phyloP scores from a whole-genome alignment of 2,113 vertebrate genomes.

The Hyperoodon ampullatus region DNA sequence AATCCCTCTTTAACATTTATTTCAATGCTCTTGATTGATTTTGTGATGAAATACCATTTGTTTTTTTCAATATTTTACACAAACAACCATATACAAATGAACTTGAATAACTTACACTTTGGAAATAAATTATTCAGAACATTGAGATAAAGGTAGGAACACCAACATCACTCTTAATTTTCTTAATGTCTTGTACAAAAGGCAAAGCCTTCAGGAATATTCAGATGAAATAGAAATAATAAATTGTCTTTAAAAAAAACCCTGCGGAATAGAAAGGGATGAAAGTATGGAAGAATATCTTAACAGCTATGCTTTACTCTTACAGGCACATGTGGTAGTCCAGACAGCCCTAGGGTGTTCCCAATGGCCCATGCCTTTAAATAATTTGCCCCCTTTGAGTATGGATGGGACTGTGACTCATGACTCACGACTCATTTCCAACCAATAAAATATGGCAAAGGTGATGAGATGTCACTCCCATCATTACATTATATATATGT shows the following conservation, averaged over 20 bases:
- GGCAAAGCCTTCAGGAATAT: neutral
- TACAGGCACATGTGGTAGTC: neutral
- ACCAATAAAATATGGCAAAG: neutral
- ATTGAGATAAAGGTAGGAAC: neutral
- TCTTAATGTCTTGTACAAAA: neutral
- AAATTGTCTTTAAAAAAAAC: neutral
- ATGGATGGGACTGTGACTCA: neutral
- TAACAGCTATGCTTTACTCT: neutral
- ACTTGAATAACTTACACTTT: neutral
- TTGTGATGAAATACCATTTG: neutral
- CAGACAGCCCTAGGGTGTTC: neutral
- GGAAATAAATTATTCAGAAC: conserved; percentile 25
- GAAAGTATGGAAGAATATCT: neutral
- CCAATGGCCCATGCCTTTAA: accelerated
- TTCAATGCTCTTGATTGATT: neutral
- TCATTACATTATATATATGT: neutral
- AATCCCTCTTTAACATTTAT: neutral
- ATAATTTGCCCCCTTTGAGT: neutral
- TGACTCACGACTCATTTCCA: neutral
- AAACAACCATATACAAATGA: neutral
- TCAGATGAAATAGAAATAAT: neutral
- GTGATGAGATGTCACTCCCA: neutral
- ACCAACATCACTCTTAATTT: neutral
- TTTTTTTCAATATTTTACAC: neutral
- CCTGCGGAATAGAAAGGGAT: neutral